Percentiles rank a stretch among this genome's conserved stretches.
phyloP scores from a whole-genome alignment of 2,797 vertebrate genomes.

The Pelochelys cantorii region DNA sequence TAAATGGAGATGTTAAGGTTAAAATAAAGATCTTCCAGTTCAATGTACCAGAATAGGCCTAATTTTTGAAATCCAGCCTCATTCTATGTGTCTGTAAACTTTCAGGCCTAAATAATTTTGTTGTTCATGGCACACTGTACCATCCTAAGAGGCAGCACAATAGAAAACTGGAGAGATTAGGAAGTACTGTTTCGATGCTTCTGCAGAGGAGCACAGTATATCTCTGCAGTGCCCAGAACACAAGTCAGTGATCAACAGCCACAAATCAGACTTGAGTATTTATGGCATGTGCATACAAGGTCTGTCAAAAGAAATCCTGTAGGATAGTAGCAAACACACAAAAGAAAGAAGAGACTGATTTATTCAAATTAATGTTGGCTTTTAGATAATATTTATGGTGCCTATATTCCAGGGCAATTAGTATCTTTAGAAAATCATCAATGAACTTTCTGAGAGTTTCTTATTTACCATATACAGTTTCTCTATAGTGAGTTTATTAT shows the following conservation, averaged over 20 bases:
- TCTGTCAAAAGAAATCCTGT: not conserved
- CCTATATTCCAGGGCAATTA: not conserved
- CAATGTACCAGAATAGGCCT: not conserved
- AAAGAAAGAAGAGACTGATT: not conserved
- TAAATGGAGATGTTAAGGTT: not conserved
- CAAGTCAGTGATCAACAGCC: not conserved
- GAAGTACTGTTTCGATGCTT: not conserved
- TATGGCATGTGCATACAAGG: not conserved
- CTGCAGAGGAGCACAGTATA: not conserved
- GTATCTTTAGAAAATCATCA: not conserved
- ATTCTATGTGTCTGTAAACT: accelerated
- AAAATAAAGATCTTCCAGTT: constrained; percentile 5
- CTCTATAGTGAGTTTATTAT: not conserved
- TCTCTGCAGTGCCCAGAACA: not conserved
- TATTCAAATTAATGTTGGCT: not conserved
- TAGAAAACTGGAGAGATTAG: not conserved
- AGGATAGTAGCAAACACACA: not conserved
- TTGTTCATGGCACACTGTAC: not conserved
- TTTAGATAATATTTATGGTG: not conserved
- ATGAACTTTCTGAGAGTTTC: not conserved
- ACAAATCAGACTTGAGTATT: not conserved
- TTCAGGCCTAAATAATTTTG: not conserved
- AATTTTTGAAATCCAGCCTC: not conserved
- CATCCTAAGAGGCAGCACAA: not conserved
- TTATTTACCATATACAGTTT: accelerated